phyloP scores from a whole-genome alignment of 2,113 vertebrate genomes.

The Lipophrys pholis region DNA sequence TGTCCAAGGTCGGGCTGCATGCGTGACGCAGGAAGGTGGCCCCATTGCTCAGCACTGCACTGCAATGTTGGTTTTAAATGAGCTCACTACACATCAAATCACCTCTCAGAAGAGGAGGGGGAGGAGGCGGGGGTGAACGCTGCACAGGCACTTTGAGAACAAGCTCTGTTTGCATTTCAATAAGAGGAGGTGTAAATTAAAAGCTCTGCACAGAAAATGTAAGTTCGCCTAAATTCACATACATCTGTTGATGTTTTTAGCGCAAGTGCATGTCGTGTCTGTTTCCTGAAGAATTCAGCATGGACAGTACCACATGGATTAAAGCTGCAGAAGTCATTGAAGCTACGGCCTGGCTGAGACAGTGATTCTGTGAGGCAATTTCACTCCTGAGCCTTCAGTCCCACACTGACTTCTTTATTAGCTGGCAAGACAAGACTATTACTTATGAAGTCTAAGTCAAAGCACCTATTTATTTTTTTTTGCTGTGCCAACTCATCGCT shows the following conservation, averaged over 20 bases:
- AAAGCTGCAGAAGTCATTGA: slow-evolving; percentile 30
- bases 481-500: slow-evolving; percentile 70
- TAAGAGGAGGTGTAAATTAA: slow-evolving; percentile 4
- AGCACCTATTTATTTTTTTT: slow-evolving; percentile 49
- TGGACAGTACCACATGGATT: slow-evolving; percentile 7
- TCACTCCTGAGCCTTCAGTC: slow-evolving; percentile 57
- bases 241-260: slow-evolving; percentile 43
- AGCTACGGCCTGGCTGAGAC: slow-evolving; percentile 38
- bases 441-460: slow-evolving; percentile 43
- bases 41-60: slow-evolving; percentile 40
- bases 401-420: slow-evolving; percentile 53
- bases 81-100: slow-evolving; percentile 7
- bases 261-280: too few relatives aligned
- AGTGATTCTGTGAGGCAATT: slow-evolving; percentile 30
- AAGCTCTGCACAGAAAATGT: not conserved
- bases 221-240: slow-evolving; percentile 17
- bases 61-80: slow-evolving; percentile 1
- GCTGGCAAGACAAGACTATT: slow-evolving; percentile 34
- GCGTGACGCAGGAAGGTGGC: not conserved
- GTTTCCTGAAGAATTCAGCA: slow-evolving; percentile 39
- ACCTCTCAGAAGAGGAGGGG: not conserved
- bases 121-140: not conserved
- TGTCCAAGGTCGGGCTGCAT: slow-evolving; percentile 54
- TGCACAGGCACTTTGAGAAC: slow-evolving; percentile 8
- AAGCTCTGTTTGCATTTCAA: slow-evolving; percentile 4